phyloP scores from a whole-genome alignment of 2,797 vertebrate genomes.

The Masticophis lateralis region DNA sequence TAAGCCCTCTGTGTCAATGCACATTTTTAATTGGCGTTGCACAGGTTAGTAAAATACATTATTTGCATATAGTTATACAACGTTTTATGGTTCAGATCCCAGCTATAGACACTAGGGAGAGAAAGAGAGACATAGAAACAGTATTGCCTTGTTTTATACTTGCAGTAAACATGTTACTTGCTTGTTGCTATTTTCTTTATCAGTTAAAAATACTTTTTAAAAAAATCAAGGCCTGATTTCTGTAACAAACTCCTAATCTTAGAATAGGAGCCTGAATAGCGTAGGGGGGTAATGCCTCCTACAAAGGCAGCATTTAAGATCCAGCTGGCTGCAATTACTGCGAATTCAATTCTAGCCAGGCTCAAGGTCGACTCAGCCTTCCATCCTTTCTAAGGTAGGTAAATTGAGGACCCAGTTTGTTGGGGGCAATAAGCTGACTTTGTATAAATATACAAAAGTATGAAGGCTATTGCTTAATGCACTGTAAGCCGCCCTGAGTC shows the following conservation, averaged over 20 bases:
- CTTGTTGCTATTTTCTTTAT: not conserved
- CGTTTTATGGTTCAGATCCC: not conserved
- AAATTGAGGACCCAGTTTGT: no score
- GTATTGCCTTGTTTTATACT: not conserved
- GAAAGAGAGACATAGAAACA: not conserved
- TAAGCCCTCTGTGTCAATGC: slow-evolving; percentile 91
- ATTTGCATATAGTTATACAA: not conserved
- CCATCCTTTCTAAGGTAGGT: no score
- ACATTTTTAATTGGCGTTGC: slow-evolving; percentile 92
- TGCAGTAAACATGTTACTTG: not conserved
- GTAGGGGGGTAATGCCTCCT: no score
- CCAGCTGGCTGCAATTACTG: no score
- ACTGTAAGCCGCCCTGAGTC: no score
- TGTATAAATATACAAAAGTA: no score
- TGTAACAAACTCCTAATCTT: not conserved
- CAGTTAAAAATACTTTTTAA: not conserved
- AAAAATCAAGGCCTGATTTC: not conserved
- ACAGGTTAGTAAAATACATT: slow-evolving; percentile 74
- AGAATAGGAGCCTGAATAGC: not conserved
- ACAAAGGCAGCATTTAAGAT: no score
- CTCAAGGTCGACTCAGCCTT: no score
- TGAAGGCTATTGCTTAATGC: no score
- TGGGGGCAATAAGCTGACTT: no score
- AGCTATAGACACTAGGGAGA: not conserved
- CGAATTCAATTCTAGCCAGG: no score